Base-by-base conservation (phyloP, 2,888 invertebrate species). In the Osmoderma eremita region DNA sequence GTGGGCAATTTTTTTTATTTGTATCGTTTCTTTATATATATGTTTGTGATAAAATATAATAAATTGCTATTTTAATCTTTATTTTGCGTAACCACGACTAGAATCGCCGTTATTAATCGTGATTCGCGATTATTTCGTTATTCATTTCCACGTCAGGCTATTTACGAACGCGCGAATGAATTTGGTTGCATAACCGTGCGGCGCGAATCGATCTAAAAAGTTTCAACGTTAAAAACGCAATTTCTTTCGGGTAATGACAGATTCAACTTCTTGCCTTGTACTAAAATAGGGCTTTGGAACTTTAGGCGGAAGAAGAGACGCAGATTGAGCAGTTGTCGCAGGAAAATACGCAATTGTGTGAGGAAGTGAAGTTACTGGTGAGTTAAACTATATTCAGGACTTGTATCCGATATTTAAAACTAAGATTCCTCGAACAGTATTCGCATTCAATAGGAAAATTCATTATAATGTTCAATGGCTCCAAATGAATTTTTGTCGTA, bases 241-340 rank as follows among this genome's bases (percentile, higher is more conserved):
- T n/a, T n/a, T n/a, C 5, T 22, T 51, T 24, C 30, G 4, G 22
- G n/a, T 12, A 51, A 54, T 18, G 3, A 17, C n/a, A 39, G 3
- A 20, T 20, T 17, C 10, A 18, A 18, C 12, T 39, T 38, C 38
- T 39, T n/a, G n/a, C n/a, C n/a, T 10, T 38, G 53, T 45, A 67
- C 67, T 67, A 67, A 68, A 68, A 61, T 65, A 61, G 68, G 61
- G 45, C 39, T 68, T 68, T 68, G 68, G 65, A 68, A 65, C 58
- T 68, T 68, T 68, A 68, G 68, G 68, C 64, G 20, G 58, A 51
- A 58, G 65, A 58, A 22, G 61, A 53, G 13, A 17, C 24, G 24
- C 17, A 41, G 36, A 58, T 68, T 38, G 49, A 58, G 24, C 36
- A 17, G 24, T 58, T 65, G 36, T 56, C 54, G n/a, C 39, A 58